Evolutionary conservation across 1,140 invertebrate species (phyloP), one percentile per base, ranked within the genome.

Genomic region (Brachionus plicatilis): DNA sequence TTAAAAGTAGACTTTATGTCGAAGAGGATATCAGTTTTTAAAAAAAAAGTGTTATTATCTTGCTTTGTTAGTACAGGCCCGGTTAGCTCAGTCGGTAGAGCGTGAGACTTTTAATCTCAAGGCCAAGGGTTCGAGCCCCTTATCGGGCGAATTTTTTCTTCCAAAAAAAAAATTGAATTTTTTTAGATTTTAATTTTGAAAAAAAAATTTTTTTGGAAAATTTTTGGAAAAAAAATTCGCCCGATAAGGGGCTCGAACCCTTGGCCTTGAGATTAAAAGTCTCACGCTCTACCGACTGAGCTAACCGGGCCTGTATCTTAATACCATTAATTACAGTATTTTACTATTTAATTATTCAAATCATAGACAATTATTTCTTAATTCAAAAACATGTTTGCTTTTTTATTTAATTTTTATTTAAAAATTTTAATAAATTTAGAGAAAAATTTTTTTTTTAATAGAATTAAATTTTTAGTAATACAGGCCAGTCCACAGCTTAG

Each of bases 211-310:
- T 29, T 29, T 2, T n/a, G n/a, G 27, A 29, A 60, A 60, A 45
- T 8, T 47, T 47, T n/a, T 47, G 45, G 12, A 37, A 68, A 68
- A 68, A 68, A 72, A 72, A 41, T n/a, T 43, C 68, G 68, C 68
- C 68, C 68, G 68, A 72, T 72, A 72, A 72, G 68, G 68, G 68
- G 68, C 68, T 72, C 68, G 68, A 72, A 72, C 68, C 68, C 68
- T 72, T 72, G 68, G 68, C 68, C 68, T 72, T 72, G 68, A 72
- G 68, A 72, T 72, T 72, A 72, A 72, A 72, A 72, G 68, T 72
- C 68, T 72, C 68, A 72, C 68, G 68, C 68, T 72, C 68, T 72
- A 72, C 68, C 68, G 68, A 72, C 68, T 72, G 68, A 72, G 68
- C 68, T 72, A 72, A 72, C 68, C 68, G 68, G 68, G 68, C 68